Percentiles rank a stretch among this genome's conserved stretches.
Conservation (phyloP, 2,797 vertebrate species). For the Cuculus canorus region DNA sequence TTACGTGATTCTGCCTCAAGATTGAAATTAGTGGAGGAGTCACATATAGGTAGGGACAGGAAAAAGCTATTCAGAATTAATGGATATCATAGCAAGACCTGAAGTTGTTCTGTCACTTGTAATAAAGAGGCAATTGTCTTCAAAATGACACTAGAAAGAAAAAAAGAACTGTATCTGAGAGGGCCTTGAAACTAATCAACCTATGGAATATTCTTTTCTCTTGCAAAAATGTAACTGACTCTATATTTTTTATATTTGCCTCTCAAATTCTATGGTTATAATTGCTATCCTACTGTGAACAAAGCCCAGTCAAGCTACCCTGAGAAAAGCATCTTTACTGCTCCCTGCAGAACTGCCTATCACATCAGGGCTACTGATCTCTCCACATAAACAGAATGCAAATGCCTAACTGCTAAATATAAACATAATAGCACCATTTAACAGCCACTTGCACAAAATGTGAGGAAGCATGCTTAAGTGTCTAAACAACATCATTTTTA, state of each 20-base stretch:
- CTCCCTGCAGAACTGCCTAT: neutral
- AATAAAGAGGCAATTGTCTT: neutral
- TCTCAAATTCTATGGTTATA: neutral
- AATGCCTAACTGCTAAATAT: neutral
- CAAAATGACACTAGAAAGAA: neutral
- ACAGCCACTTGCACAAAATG: neutral
- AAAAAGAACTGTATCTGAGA: neutral
- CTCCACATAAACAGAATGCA: neutral
- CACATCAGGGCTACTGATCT: neutral
- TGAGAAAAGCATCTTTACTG: neutral
- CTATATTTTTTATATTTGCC: neutral
- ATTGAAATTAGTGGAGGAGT: neutral
- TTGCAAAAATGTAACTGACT: neutral
- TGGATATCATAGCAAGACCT: neutral
- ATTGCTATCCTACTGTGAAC: neutral
- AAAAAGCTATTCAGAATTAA: neutral
- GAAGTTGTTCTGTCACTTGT: neutral
- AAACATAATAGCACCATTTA: slow-evolving; percentile 31
- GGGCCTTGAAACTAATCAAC: neutral
- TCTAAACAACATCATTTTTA: slow-evolving; percentile 41
- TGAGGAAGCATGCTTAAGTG: neutral
- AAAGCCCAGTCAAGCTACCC: neutral
- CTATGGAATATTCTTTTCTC: neutral
- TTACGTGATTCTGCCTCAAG: neutral
- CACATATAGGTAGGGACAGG: neutral